Base-by-base conservation (phyloP, 2,113 vertebrate species). In the Lasiurus borealis region DNA sequence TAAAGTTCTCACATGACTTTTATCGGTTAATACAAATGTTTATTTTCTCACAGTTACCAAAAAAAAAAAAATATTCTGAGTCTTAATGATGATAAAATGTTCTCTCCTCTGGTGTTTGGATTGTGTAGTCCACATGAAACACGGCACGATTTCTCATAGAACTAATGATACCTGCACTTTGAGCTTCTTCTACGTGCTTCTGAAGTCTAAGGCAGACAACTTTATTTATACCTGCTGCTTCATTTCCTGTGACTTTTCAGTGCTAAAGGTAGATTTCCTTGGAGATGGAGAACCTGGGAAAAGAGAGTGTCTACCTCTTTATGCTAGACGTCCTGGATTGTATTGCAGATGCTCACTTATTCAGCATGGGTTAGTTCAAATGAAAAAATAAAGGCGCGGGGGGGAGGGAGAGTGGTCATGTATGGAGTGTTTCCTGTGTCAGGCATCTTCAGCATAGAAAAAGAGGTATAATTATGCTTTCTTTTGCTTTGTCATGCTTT, bases 41-140 rank as follows among this genome's bases (percentile, higher is more conserved):
- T 66, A 31, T 93, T 88, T 95, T 85, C 36, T 44, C 31, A 75
- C 27, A 66, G 62, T 73, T 85, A 66, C 52, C 31, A 62, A 62
- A 80, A 46, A 16, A 19, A 59, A 13, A 64, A 69, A 52, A 75
- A 13, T 54, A 82, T n/a, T 29, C 40, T 78, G 27, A 59, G 13
- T 92, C 69, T 54, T 96, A 62, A 71, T 75, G 81, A 54, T 84
- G 73, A 78, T 48, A 64, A 77, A 91, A 64, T 88, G 5, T 82
- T 78, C 36, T 71, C 31, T 69, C 12, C 44, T 72, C 14, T 8
- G 64, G 12, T 83, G 44, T 92, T 87, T 68, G 46, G 85, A 75
- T 73, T 83, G n/a, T 89, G 6, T 73, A 52, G 72, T 92, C 64
- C 16, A 68, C 50, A 80, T 44, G 31, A 87, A 86, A 66, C 52